Percentiles rank a stretch among this genome's conserved stretches.
Conservation (phyloP, 2,113 vertebrate species). For the Equus przewalskii region DNA sequence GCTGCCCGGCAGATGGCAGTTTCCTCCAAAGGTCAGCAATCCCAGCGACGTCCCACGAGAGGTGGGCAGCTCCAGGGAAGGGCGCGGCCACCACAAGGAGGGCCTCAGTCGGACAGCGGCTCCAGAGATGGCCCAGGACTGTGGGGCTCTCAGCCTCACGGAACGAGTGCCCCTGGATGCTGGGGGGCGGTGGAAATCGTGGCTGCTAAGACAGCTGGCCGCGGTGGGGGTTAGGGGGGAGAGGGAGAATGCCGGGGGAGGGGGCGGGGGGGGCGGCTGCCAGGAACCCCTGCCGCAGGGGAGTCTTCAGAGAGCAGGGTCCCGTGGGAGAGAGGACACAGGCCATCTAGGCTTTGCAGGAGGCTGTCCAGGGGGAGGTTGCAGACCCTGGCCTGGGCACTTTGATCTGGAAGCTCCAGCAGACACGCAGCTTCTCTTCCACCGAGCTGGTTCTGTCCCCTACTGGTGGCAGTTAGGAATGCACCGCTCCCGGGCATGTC, state of each 20-base stretch:
- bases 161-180: not conserved
- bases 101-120: not conserved
- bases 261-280: too few relatives aligned
- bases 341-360: not conserved
- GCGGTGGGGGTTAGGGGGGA: too few relatives aligned
- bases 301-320: not conserved
- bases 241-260: too few relatives aligned
- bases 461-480: not conserved
- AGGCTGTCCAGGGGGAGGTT: not conserved
- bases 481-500: not conserved
- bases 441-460: not conserved
- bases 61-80: not conserved
- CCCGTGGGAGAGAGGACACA: not conserved
- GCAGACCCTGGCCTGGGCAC: rapidly evolving
- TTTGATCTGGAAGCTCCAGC: rapidly evolving
- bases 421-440: not conserved
- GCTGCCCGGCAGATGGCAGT: too few relatives aligned
- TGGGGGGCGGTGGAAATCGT: not conserved
- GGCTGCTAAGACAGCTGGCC: not conserved
- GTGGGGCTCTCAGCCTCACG: not conserved
- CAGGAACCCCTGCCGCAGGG: too few relatives aligned
- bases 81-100: not conserved
- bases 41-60: rapidly evolving
- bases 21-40: not conserved
- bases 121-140: rapidly evolving